Conservation (phyloP, 2,797 vertebrate species). For the Macroramphosus scolopax region DNA sequence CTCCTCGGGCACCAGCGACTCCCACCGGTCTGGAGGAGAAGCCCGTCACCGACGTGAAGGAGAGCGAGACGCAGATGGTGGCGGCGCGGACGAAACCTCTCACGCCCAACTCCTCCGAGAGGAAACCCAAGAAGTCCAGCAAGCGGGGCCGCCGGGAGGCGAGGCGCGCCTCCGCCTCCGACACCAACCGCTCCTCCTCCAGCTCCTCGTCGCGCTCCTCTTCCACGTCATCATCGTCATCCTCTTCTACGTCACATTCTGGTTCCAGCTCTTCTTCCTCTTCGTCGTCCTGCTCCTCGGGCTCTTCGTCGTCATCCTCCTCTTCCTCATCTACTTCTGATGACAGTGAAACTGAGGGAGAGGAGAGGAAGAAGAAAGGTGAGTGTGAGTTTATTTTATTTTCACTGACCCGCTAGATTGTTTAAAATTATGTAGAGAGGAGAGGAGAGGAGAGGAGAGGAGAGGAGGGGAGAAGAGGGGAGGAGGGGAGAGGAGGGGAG, state of each 20-base stretch:
- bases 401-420: too few species aligned
- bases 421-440: too few species aligned
- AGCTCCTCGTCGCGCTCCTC: conserved; percentile 95
- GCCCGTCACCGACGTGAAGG: conserved; percentile 71
- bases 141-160: conserved; percentile 86
- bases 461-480: too few species aligned
- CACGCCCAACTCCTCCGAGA: conserved; percentile 89
- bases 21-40: conserved; percentile 75
- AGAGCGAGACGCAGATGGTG: conserved; percentile 88
- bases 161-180: conserved; percentile 84
- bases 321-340: conserved; percentile 88
- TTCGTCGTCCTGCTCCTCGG: conserved; percentile 93
- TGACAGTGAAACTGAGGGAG: conserved; percentile 90
- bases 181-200: conserved; percentile 84
- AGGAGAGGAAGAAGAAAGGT: conserved; percentile 90
- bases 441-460: conserved; percentile 88
- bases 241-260: conserved; percentile 92
- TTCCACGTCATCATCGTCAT: conserved; percentile 91
- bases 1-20: conserved; percentile 66
- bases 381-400: conserved; percentile 32
- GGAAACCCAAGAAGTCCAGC: conserved; percentile 89
- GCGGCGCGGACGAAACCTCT: conserved; percentile 95
- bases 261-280: conserved; percentile 93
- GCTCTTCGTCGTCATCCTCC: conserved; percentile 91
- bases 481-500: conserved; percentile 83